A percentile compares a stretch with the other conserved stretches of the same genome.
Conservation (phyloP, 2,113 vertebrate genomes). For the Elgaria multicarinata region DNA sequence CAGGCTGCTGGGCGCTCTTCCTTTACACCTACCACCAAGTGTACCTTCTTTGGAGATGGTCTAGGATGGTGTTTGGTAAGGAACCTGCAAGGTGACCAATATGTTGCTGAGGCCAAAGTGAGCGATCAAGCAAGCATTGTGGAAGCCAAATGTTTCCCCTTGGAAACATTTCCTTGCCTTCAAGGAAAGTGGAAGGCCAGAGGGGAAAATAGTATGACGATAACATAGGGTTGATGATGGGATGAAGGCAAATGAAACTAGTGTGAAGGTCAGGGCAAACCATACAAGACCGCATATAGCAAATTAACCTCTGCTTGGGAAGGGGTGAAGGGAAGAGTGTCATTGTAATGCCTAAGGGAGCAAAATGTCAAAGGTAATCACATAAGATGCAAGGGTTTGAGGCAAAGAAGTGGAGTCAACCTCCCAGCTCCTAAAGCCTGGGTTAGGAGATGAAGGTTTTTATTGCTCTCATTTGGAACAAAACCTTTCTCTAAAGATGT, state of each 20-base stretch:
- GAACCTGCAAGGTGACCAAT: not conserved
- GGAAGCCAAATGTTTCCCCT: not conserved
- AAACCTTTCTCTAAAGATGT: not conserved
- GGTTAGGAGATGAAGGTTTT: not conserved
- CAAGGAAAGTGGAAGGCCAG: not conserved
- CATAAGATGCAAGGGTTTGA: not conserved
- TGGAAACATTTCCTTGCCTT: not conserved
- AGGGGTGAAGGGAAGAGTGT: not conserved
- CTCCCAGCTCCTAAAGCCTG: constrained; percentile 3
- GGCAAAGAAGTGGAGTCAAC: not conserved
- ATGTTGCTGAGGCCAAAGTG: not conserved
- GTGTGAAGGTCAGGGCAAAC: not conserved
- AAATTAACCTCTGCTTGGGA: not conserved
- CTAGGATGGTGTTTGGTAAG: not conserved
- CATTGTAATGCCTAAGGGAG: not conserved
- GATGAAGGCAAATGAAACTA: not conserved
- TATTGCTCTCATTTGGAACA: constrained; percentile 30
- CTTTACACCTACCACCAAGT: too few species aligned
- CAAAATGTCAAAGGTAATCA: not conserved
- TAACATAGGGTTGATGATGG: not conserved
- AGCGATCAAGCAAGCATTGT: not conserved
- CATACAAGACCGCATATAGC: not conserved
- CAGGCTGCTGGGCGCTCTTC: too few species aligned
- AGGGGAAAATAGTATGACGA: not conserved
- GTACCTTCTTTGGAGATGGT: not conserved